Base-by-base conservation (phyloP, 2,888 invertebrate genomes). In the Melinopterus prodromus region DNA sequence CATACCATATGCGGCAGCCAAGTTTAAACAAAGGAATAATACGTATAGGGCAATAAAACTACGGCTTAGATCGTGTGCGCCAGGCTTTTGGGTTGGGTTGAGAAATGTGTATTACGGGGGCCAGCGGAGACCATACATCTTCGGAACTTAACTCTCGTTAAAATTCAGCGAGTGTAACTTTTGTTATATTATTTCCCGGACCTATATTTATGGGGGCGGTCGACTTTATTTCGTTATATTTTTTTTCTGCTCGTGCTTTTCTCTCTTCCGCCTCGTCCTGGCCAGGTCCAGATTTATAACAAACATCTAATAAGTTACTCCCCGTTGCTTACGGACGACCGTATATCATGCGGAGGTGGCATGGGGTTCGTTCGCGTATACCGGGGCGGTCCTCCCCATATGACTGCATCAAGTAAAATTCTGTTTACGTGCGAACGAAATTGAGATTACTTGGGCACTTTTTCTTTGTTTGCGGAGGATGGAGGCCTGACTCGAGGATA, bases 271-370 rank as follows among this genome's bases (percentile, higher is more conserved):
- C 53, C 53, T 53, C 53, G 53, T 53, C 53, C 53, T 53, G 12
- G 53, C 53, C 53, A 53, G 53, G 80, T 80, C 84, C 85, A 85
- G 86, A 86, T 87, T 87, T 87, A 86, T 86, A 86, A 86, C 87
- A 86, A 87, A 86, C 86, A 86, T 86, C 84, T 86, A 87, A 87
- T 87, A 87, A 87, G 85, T 86, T 86, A 84, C 85, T 85, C 85
- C 85, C 84, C 82, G 82, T 83, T 81, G 84, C 83, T 84, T 81
- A 81, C 82, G 83, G 83, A 80, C 80, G 83, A 79, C 81, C 85
- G 84, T 86, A 85, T 86, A 86, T 86, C 86, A 86, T 83, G 82
- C 53, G 53, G 53, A 12, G 53, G 53, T 53, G 53, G 53, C 53
- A 53, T 9, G 53, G 53, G 53, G 53, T 53, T 53, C 9, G 12